Base-by-base conservation (phyloP, 2,888 invertebrate genomes). In the Eristalis arbustorum region DNA sequence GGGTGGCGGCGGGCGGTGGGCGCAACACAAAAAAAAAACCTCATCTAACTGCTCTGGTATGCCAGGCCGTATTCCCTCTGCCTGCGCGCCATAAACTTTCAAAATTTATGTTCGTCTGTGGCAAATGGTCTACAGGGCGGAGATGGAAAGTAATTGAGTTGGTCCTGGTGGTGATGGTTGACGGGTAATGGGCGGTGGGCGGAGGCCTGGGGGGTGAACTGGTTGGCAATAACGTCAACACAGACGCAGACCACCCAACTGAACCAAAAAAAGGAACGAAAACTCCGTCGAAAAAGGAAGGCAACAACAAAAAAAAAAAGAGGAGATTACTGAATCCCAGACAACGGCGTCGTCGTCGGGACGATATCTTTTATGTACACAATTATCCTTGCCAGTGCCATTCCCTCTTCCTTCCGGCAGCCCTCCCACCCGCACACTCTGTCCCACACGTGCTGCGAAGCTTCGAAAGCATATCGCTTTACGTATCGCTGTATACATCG, bases 271-370 rank as follows among this genome's bases (percentile, higher is more conserved):
- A 59, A 66, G 18, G 49, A 18, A 18, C 18, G 18, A 75, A 75
- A 74, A 37, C 13, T 37, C 37, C 37, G 37, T 37, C 37, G 57
- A 66, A 34, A 31, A 31, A 31, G 31, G 31, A 31, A 49, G 37
- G 13, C n/a, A 66, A 59, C 37, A 40, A 74, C 62, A 69, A 67
- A 49, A 56, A 69, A 67, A 49, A 56, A 66, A 61, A 68, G 64
- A 42, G 34, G 42, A 37, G 34, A 76, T 68, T 72, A 80, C 23
- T 31, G 49, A 72, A 79, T 83, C 83, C 87, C 79, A 87, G 87
- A 87, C 87, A 87, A 87, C 78, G 87, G 75, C 71, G 78, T 77
- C 85, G 73, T 66, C 89, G 88, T 89, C 89, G 87, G 87, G 87
- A 87, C 87, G 78, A 87, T 87, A 87, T 87, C 79, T 83, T 87